A percentile compares a stretch with the other conserved stretches of the same genome.
Conservation (phyloP, 2,888 invertebrate genomes). For the Netelia inedita region DNA sequence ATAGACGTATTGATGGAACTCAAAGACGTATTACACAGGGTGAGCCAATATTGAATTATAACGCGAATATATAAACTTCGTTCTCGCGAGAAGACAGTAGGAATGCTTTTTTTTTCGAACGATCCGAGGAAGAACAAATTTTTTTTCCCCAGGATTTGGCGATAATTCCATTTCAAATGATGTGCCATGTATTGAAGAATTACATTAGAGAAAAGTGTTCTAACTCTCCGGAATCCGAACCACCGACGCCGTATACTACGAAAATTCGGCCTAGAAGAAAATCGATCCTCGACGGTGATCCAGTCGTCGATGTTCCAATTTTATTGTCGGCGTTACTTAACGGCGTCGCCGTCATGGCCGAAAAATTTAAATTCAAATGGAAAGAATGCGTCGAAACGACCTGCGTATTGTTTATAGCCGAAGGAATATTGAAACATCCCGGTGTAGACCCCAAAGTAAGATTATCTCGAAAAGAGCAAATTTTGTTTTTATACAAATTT, state of each 20-base stretch:
- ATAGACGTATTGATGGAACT: constrained; percentile 87
- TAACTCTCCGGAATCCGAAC: constrained; percentile 35
- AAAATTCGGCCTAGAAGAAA: constrained; percentile 70
- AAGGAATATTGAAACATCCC: constrained; percentile 86
- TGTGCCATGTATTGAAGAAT: constrained; percentile 82
- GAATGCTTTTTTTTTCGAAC: not conserved
- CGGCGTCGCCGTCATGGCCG: constrained; percentile 88
- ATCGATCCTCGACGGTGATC: constrained; percentile 82
- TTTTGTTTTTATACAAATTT: not conserved
- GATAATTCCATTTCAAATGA: constrained; percentile 82
- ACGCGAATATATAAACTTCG: constrained; percentile 31
- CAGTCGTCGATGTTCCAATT: constrained; percentile 85
- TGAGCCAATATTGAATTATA: constrained; percentile 47
- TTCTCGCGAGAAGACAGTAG: not conserved
- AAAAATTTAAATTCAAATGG: constrained; percentile 91
- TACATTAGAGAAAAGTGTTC: constrained; percentile 74
- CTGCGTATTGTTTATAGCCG: constrained; percentile 87
- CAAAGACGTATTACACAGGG: constrained; percentile 85
- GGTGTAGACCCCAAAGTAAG: constrained; percentile 86
- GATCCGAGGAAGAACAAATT: not conserved
- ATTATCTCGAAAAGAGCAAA: not conserved
- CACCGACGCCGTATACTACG: constrained; percentile 58
- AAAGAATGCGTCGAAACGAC: constrained; percentile 92
- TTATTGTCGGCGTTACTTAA: constrained; percentile 90
- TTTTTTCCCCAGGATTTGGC: constrained; percentile 79